Conservation (phyloP, 2,888 invertebrate genomes). For the Habrosyne pyritoides region DNA sequence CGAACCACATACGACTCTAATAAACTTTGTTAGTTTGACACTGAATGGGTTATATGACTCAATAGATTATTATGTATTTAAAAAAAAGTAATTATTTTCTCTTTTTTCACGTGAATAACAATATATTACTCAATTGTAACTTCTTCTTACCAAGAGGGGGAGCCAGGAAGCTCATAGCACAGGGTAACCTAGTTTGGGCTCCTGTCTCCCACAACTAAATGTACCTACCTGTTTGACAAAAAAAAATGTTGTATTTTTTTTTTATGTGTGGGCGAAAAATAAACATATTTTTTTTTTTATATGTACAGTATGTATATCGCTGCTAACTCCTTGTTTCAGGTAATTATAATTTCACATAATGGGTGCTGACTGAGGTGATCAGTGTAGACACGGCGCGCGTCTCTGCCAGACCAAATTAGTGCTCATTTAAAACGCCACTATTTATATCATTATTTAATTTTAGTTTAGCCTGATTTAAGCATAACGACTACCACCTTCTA, state of each 20-base stretch:
- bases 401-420: constrained; percentile 29
- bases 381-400: constrained; percentile 45
- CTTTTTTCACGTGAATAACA: too few relatives aligned
- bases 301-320: background rate
- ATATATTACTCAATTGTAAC: too few relatives aligned
- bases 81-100: too few relatives aligned
- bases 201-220: too few relatives aligned
- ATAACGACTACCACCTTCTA: constrained; percentile 46
- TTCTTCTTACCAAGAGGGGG: too few relatives aligned
- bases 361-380: constrained; percentile 62
- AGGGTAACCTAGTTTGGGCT: too few relatives aligned
- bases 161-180: too few relatives aligned
- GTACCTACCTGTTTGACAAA: too few relatives aligned
- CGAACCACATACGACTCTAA: background rate
- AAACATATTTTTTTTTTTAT: too few relatives aligned
- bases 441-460: constrained; percentile 69
- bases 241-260: too few relatives aligned
- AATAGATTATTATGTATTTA: too few relatives aligned
- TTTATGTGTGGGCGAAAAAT: too few relatives aligned
- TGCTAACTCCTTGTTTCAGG: constrained; percentile 35
- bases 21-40: background rate
- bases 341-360: constrained; percentile 45
- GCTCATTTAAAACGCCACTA: constrained; percentile 53
- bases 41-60: background rate
- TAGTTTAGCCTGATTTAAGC: constrained; percentile 55